These are phyloP conservation scores for Nyctalus aviator DNA, from an alignment of 2,797 vertebrate genomes.

Conservation along the genomic window DNA sequence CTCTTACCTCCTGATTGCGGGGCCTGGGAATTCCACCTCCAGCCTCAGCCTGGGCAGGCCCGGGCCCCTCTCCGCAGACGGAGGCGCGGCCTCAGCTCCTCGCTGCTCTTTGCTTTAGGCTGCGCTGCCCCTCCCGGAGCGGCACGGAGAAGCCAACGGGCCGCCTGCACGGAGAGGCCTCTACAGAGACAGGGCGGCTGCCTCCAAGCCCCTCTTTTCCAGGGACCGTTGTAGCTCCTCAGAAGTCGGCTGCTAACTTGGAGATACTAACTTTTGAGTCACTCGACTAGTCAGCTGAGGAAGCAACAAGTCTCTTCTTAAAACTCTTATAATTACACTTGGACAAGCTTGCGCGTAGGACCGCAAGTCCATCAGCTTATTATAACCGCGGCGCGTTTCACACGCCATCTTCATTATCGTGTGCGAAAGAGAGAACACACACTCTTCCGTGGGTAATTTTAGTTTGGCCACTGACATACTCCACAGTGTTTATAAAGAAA, in stretches of 20 bases:
- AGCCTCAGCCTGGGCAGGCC: no score
- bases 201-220: slow-evolving; percentile 44
- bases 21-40: not conserved
- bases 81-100: not conserved
- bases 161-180: not conserved
- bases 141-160: not conserved
- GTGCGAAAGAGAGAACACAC: slow-evolving; percentile 85
- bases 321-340: slow-evolving; percentile 83
- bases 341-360: slow-evolving; percentile 86
- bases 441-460: slow-evolving; percentile 89
- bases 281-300: slow-evolving; percentile 83
- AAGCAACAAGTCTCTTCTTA: slow-evolving; percentile 81
- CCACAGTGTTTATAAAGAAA: slow-evolving; percentile 90
- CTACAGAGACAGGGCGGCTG: not conserved
- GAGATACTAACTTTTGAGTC: slow-evolving; percentile 92
- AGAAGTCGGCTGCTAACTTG: slow-evolving; percentile 92
- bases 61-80: no score
- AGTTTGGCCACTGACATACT: slow-evolving; percentile 89
- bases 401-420: slow-evolving; percentile 87
- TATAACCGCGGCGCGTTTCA: slow-evolving; percentile 83
- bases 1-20: not conserved
- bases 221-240: slow-evolving; percentile 90
- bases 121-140: slow-evolving; percentile 3
- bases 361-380: slow-evolving; percentile 86
- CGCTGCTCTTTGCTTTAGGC: not conserved